These are phyloP conservation scores for Lepidostoma basale DNA, from an alignment of 1,140 invertebrate genomes.

Conservation along the genomic window DNA sequence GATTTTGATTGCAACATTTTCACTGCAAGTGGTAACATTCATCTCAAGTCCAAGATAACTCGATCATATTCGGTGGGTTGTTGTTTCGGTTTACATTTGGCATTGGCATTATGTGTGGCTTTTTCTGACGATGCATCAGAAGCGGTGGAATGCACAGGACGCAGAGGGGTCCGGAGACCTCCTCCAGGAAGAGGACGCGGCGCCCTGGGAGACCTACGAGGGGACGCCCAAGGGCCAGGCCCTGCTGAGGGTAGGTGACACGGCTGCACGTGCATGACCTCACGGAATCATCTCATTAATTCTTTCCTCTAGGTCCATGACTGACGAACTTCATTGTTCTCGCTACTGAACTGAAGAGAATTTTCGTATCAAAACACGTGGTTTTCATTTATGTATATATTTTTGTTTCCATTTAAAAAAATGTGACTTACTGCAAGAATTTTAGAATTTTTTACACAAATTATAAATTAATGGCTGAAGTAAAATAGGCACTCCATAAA, in stretches of 20 bases:
- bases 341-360: too few species aligned
- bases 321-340: not conserved
- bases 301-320: constrained; percentile 16
- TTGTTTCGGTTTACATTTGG: not conserved
- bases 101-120: constrained; percentile 19
- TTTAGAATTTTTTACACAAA: too few species aligned
- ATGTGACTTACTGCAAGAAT: too few species aligned
- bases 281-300: constrained; percentile 46
- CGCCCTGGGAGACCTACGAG: constrained; percentile 49
- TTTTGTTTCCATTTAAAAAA: too few species aligned
- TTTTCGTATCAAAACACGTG: too few species aligned
- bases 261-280: constrained; percentile 42
- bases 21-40: too few species aligned
- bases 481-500: too few species aligned
- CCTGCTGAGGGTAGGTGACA: constrained; percentile 47
- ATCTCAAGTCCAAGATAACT: too few species aligned
- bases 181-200: constrained; percentile 40
- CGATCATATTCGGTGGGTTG: too few species aligned
- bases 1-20: too few species aligned
- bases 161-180: constrained; percentile 39
- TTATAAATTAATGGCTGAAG: too few species aligned
- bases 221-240: constrained; percentile 49
- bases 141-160: constrained; percentile 33
- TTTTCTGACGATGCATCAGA: constrained; percentile 28
- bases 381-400: too few species aligned